Conservation (phyloP, 2,797 vertebrate genomes). For the Tenualosa thibaudeaui region DNA sequence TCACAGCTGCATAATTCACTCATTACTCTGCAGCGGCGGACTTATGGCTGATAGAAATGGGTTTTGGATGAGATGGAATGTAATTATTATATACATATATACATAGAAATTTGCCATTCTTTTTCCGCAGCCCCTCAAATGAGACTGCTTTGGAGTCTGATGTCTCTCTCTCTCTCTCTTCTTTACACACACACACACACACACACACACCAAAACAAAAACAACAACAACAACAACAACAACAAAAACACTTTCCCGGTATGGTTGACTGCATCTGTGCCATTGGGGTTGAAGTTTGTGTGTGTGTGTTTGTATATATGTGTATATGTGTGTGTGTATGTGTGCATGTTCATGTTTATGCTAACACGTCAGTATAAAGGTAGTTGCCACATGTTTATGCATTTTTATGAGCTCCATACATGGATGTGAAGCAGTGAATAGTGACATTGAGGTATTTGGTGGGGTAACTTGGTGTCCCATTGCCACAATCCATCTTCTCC, state of each 20-base stretch:
- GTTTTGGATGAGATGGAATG: conserved; percentile 76
- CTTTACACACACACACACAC: background rate
- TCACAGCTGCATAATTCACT: conserved; percentile 76
- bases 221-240: background rate
- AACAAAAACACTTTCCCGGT: background rate
- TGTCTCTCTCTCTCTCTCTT: background rate
- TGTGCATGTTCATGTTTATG: background rate
- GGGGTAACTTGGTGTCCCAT: background rate
- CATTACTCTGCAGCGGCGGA: conserved; percentile 75
- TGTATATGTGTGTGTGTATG: conserved; percentile 3
- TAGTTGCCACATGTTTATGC: background rate
- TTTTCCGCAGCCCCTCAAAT: conserved; percentile 9
- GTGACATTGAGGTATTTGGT: conserved; percentile 14
- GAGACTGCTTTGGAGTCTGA: background rate
- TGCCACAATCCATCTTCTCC: background rate
- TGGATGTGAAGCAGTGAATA: background rate
- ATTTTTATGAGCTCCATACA: conserved; percentile 1
- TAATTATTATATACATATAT: conserved; percentile 81
- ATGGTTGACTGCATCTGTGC: background rate
- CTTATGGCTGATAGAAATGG: conserved; percentile 78
- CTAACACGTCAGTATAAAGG: background rate
- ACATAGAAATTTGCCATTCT: conserved; percentile 56
- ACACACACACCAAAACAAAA: background rate
- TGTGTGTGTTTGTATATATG: conserved; percentile 28
- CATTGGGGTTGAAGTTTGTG: background rate